Evolutionary conservation across 2,113 vertebrate genomes (phyloP).

Genomic region (Thinocorus orbignyianus): DNA sequence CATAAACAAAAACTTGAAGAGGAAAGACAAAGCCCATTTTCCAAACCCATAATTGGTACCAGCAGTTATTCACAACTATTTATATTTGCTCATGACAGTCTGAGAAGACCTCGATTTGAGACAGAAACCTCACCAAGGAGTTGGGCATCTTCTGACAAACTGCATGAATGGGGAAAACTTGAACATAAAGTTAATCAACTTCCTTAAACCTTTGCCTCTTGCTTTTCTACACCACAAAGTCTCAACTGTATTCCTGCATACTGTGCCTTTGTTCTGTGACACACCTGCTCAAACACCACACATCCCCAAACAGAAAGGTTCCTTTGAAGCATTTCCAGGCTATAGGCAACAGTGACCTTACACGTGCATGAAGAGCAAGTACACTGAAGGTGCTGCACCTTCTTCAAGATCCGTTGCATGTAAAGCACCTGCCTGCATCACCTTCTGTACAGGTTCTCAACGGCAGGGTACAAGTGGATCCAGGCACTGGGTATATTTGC

Average conservation of each 20-base stretch:
- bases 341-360: fast-evolving
- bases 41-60: not conserved
- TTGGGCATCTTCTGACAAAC: not conserved
- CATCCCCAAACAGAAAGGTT: not conserved
- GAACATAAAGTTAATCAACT: not conserved
- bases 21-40: not conserved
- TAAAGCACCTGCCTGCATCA: not conserved
- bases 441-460: not conserved
- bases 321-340: not conserved
- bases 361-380: fast-evolving
- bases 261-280: not conserved
- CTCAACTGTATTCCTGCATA: not conserved
- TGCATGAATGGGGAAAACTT: not conserved
- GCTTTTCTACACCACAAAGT: not conserved
- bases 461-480: not conserved
- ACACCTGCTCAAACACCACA: not conserved
- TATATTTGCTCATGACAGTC: not conserved
- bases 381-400: not conserved
- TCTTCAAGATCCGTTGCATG: not conserved
- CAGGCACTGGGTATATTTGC: not conserved
- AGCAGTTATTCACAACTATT: not conserved
- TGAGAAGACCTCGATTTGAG: not conserved
- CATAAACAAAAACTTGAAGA: not conserved
- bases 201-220: not conserved
- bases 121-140: not conserved